phyloP scores from a whole-genome alignment of 2,797 vertebrate genomes.

The Eidolon dupreanum region DNA sequence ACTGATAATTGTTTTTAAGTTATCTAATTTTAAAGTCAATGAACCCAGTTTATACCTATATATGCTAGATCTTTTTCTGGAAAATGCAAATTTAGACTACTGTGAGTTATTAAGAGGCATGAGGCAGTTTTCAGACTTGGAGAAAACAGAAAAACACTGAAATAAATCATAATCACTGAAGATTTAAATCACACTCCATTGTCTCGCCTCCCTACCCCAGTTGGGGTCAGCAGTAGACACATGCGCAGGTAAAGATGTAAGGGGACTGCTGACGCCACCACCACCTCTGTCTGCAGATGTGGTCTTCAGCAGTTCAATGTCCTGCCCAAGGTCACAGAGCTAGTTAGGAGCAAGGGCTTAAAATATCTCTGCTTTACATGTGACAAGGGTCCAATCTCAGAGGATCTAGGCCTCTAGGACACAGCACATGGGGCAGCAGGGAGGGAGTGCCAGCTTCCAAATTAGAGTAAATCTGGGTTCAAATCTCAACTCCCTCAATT shows the following conservation, averaged over 20 bases:
- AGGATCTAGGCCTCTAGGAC: not conserved
- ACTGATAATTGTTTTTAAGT: not conserved
- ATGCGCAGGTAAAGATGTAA: rapidly evolving
- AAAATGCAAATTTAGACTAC: not conserved
- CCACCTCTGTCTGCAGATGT: not conserved
- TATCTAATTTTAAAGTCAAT: slow-evolving; percentile 45
- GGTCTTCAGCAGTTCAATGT: not conserved
- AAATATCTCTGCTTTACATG: not conserved
- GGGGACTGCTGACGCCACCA: not conserved
- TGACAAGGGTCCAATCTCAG: not conserved
- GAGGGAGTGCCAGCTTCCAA: not conserved
- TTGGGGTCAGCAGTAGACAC: not conserved
- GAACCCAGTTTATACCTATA: not conserved
- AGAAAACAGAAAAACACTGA: not conserved
- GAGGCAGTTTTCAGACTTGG: not conserved
- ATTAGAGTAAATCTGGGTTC: not conserved
- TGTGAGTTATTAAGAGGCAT: not conserved
- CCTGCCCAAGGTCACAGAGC: not conserved
- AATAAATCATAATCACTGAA: not conserved
- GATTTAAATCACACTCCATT: not conserved
- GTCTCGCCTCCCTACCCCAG: rapidly evolving
- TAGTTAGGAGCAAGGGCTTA: not conserved
- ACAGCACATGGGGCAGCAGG: not conserved
- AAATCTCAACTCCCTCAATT: not conserved
- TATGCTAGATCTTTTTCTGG: not conserved